Evolutionary conservation across 2,113 vertebrate genomes (phyloP), one percentile per base, ranked within the genome.

Genomic region (Girardinichthys multiradiatus): DNA sequence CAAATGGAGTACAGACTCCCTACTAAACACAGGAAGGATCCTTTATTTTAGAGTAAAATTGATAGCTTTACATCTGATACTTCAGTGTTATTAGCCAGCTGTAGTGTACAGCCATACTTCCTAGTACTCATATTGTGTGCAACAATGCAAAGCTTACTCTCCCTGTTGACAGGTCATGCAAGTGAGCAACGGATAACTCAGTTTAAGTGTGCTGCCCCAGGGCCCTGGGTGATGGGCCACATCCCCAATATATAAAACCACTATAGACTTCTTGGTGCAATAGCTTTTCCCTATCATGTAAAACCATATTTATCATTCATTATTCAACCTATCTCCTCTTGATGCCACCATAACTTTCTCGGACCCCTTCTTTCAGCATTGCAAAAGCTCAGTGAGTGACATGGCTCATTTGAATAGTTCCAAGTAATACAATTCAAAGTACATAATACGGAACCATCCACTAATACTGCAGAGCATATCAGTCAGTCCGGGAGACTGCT

Each of bases 371-470:
- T 85, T 77, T 70, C 61, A 77, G 63, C 76, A 63, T 13, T 64
- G 78, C 81, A 79, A 82, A 78, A 76, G 84, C 83, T 13, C 76
- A 87, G 89, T 87, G 89, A 91, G 86, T 90, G 91, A 90, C 82
- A 82, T 73, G 48, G 80, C 75, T 68, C 51, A 24, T 70, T 67
- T 33, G 42, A 57, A 64, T 58, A 0, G 51, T 86, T 90, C 93
- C 93, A 93, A 94, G 83, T 65, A 79, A 93, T 84, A 94, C 92
- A 93, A 88, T 87, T 86, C 76, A 85, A 90, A 92, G 80, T 91
- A 88, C 89, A 91, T 90, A 92, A 92, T 92, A 90, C 92, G 89
- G 91, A 92, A 93, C 92, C 87, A 74, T 87, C 86, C 89, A 90
- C 84, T 86, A 90, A 83, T 90, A 90, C 87, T 84, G 90, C 75